These are phyloP conservation scores for Turdus rufiventris DNA, from an alignment of 2,113 vertebrate species.

Conservation along the genomic window DNA sequence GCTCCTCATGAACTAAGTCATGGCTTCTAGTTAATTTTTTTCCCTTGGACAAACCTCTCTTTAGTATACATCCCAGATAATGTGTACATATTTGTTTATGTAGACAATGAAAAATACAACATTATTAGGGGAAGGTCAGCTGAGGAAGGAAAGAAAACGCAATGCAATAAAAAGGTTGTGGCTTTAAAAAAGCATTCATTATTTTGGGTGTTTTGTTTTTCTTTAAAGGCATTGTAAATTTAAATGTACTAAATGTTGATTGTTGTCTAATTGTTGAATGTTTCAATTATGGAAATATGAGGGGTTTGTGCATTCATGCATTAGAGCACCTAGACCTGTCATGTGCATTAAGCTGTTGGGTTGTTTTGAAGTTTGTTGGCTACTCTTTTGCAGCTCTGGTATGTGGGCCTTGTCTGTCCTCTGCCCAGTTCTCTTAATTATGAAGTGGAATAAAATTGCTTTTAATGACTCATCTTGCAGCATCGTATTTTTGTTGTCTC, in stretches of 20 bases:
- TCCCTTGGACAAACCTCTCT: neutral
- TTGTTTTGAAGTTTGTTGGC: neutral
- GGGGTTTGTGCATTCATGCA: neutral
- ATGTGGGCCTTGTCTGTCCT: rapidly evolving
- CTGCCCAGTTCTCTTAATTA: neutral
- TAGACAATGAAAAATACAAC: neutral
- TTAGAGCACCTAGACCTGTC: neutral
- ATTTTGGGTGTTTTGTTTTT: neutral
- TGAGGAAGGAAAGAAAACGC: neutral
- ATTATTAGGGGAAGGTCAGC: neutral
- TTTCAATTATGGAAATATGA: neutral
- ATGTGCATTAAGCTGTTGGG: neutral
- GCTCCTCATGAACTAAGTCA: neutral
- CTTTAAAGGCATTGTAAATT: neutral
- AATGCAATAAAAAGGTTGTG: neutral
- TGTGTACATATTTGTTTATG: neutral
- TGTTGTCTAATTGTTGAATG: neutral
- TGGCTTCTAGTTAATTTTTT: neutral
- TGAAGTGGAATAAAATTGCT: neutral
- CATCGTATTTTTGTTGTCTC: neutral
- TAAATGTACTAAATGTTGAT: neutral
- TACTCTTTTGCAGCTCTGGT: neutral
- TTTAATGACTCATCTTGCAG: neutral
- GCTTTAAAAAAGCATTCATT: neutral
- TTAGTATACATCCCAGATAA: neutral